Conservation (phyloP, 2,888 invertebrate species). For the Harmothoe impar region DNA sequence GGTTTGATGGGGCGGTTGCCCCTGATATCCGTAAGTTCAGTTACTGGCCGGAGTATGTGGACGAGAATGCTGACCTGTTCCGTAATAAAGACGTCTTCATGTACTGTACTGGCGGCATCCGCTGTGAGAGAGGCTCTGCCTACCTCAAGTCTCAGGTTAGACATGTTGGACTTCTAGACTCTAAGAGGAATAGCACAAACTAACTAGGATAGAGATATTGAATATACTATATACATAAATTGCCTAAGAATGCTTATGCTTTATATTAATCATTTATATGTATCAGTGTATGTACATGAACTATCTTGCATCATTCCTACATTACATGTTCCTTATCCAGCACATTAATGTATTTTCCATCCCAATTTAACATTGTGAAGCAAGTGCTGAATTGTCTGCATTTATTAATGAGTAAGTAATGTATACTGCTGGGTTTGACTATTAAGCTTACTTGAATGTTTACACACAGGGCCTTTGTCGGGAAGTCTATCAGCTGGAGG, state of each 20-base stretch:
- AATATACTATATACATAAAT: too few species aligned
- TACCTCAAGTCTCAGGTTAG: conserved; percentile 67
- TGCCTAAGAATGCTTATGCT: too few species aligned
- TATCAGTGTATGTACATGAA: background rate
- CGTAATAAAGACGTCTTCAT: conserved; percentile 66
- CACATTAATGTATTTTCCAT: too few species aligned
- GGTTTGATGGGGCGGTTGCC: conserved; percentile 65
- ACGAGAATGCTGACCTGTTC: conserved; percentile 66
- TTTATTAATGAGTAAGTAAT: too few species aligned
- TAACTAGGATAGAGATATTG: too few species aligned
- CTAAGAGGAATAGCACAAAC: too few species aligned
- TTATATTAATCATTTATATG: background rate
- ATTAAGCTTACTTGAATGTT: background rate
- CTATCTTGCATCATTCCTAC: too few species aligned
- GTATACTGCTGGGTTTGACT: too few species aligned
- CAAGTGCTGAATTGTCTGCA: too few species aligned
- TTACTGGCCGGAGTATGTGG: conserved; percentile 70
- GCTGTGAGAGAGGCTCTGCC: conserved; percentile 70
- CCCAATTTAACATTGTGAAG: too few species aligned
- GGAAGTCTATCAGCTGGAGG: conserved; percentile 67
- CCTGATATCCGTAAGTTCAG: conserved; percentile 70
- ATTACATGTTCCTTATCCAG: too few species aligned
- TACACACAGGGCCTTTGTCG: conserved; percentile 62
- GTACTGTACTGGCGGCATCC: conserved; percentile 70
- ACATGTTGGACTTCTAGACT: background rate